Conservation (phyloP, 2,113 vertebrate genomes). For the Ophiodon elongatus region DNA sequence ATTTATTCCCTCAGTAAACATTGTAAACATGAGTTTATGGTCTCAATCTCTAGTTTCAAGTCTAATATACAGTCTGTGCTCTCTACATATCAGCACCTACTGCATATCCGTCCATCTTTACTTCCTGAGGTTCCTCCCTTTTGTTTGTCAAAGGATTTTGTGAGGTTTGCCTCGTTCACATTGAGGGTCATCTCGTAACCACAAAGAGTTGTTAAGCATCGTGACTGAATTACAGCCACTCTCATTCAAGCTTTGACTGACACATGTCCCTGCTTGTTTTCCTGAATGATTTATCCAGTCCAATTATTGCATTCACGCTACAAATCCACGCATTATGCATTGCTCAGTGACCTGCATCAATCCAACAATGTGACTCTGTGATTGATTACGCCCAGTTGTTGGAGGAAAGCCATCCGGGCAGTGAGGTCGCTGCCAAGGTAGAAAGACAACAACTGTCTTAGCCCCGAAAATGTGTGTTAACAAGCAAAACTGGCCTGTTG, state of each 20-base stretch:
- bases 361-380: constrained; percentile 37
- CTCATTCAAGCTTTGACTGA: background rate
- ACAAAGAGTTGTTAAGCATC: background rate
- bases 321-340: constrained; percentile 27
- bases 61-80: no score
- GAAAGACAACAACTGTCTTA: constrained; percentile 15
- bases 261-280: background rate
- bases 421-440: constrained; percentile 23
- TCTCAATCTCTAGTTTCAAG: no score
- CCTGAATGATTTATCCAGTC: constrained; percentile 24
- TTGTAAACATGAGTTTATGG: background rate
- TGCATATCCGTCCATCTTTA: background rate
- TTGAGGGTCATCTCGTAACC: background rate
- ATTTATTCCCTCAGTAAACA: background rate
- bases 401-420: constrained; percentile 21
- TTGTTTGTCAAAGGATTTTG: background rate
- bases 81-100: background rate
- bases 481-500: constrained; percentile 5
- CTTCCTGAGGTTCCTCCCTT: background rate
- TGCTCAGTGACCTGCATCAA: constrained; percentile 41
- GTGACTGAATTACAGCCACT: background rate
- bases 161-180: background rate
- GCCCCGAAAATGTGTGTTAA: constrained; percentile 21
- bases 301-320: background rate
- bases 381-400: constrained; percentile 31